Evolutionary conservation across 2,888 invertebrate species (phyloP).

Genomic region (Hermaeophaga mercurialis): DNA sequence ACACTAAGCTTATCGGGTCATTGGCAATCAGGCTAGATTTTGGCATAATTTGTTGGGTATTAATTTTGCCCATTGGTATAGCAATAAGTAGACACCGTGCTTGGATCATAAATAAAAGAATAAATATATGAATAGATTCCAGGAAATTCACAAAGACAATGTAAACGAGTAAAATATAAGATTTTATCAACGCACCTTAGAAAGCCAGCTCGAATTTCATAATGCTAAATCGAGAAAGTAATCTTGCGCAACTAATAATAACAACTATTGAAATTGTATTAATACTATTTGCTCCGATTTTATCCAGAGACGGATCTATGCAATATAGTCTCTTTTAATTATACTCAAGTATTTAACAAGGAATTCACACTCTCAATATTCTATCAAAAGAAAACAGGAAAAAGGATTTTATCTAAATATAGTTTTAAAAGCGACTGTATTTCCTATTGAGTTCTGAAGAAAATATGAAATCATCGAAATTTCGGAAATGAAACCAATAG

Average conservation of each 20-base stretch:
- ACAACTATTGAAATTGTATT: conserved; percentile 44
- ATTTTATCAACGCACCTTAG: conserved; percentile 39
- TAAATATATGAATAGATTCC: conserved; percentile 36
- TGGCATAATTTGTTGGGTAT: background rate
- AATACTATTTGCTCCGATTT: conserved; percentile 31
- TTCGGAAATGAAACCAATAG: too few species aligned
- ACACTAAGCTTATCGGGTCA: too few species aligned
- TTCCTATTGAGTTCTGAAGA: too few species aligned
- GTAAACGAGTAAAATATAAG: conserved; percentile 27
- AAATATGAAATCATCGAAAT: too few species aligned
- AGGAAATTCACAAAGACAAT: conserved; percentile 38
- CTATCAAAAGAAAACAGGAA: too few species aligned
- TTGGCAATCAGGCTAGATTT: background rate
- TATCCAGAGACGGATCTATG: conserved; percentile 17
- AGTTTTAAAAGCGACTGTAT: too few species aligned
- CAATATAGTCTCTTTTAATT: too few species aligned
- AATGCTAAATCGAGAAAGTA: conserved; percentile 41
- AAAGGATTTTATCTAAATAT: too few species aligned
- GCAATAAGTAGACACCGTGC: background rate
- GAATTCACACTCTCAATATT: too few species aligned
- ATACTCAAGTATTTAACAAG: too few species aligned
- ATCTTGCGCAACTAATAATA: conserved; percentile 43
- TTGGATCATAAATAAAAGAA: conserved; percentile 33
- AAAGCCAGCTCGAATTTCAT: conserved; percentile 43
- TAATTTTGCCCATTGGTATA: background rate